These are phyloP conservation scores for Carettochelys insculpta DNA, from an alignment of 2,113 vertebrate genomes.

Conservation along the genomic window DNA sequence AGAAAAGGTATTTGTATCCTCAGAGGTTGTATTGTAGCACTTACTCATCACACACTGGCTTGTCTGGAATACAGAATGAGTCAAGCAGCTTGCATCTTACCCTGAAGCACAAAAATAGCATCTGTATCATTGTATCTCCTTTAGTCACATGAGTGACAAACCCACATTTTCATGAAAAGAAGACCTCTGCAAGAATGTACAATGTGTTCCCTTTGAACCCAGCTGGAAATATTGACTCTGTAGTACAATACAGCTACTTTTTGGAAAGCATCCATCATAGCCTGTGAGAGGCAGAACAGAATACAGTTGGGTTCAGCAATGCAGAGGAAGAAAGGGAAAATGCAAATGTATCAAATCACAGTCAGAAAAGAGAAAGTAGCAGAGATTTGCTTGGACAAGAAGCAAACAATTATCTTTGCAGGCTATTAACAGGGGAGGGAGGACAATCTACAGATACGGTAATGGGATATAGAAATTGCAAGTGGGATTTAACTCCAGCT, in stretches of 20 bases:
- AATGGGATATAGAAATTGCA: not conserved
- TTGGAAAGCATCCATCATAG: not conserved
- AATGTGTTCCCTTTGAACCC: not conserved
- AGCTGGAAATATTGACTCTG: not conserved
- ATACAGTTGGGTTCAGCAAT: not conserved
- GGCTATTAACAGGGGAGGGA: not conserved
- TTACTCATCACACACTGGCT: not conserved
- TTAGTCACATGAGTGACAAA: not conserved
- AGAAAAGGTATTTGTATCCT: constrained; percentile 12
- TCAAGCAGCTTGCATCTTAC: constrained; percentile 18
- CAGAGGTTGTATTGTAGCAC: not conserved
- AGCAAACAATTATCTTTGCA: not conserved
- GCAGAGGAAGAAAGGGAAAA: not conserved
- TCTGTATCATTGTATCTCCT: not conserved
- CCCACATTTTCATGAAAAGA: not conserved
- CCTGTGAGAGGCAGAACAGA: not conserved
- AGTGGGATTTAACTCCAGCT: not conserved
- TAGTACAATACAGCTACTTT: not conserved
- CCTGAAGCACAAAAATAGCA: constrained; percentile 9
- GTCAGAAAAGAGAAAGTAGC: not conserved
- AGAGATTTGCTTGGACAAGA: not conserved
- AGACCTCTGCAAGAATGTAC: not conserved
- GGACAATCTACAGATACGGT: not conserved
- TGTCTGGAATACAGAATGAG: not conserved
- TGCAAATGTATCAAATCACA: not conserved